Base-by-base conservation (phyloP, 2,888 invertebrate species). In the Euproctis similis region DNA sequence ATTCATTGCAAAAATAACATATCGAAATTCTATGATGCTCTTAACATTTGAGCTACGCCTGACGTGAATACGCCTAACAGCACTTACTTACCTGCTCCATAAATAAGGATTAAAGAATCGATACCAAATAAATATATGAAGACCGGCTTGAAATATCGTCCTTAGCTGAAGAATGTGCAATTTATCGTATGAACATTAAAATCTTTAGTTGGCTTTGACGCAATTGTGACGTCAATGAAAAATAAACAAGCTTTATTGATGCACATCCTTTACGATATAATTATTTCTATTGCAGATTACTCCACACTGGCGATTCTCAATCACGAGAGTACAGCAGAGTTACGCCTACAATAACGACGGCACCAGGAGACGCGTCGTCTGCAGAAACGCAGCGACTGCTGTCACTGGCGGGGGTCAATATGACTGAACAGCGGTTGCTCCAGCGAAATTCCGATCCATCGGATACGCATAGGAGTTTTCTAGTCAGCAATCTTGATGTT, bases 391-490 rank as follows among this genome's bases (percentile, higher is more conserved):
- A 85, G 62, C 66, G 85, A 34, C 60, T 86, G 22, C 68, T 86
- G 28, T 85, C 85, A 16, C 67, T 85, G 18, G 85, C 85, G 22
- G 78, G 80, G 30, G 85, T 86, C 29, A 86, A 85, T 44, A 85
- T 86, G 85, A 86, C 85, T 42, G 85, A 86, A 59, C 85, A 86
- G 53, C 67, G 85, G 49, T 65, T 86, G 53, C 76, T 85, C 55
- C 85, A 85, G 63, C 71, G 85, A 58, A 84, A 80, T 53, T 76
- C 85, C 54, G 85, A 85, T 40, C 70, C 80, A 19, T 68, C 84
- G 47, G 85, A 82, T 49, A 68, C 82, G 50, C 85, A 85, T 36
- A 60, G 85, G 60, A 85, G 85, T 62, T 85, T 85, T 59, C 64
- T 85, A 43, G 82, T 84, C 40, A 70, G 73, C 25, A 82, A 80